phyloP scores from a whole-genome alignment of 1,140 invertebrate genomes.

The Zaprionus camerounensis region DNA sequence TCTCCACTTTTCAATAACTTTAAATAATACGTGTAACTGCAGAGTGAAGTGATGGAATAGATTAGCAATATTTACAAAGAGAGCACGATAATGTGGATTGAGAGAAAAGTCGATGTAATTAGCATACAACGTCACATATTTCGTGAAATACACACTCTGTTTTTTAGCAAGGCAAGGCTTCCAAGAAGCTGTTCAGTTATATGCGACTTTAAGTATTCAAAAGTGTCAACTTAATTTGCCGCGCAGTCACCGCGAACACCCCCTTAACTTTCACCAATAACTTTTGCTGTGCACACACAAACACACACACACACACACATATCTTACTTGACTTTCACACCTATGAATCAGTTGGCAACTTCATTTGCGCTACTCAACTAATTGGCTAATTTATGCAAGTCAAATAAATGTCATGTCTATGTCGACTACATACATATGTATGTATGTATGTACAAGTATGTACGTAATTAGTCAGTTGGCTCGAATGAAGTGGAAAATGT shows the following conservation, averaged over 20 bases:
- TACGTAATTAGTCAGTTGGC: conserved; percentile 63
- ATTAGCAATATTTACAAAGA: too few species aligned
- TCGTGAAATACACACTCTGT: too few species aligned
- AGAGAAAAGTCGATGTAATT: too few species aligned
- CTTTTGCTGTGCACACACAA: conserved; percentile 23
- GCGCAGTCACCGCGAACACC: neutral
- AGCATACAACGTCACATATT: too few species aligned
- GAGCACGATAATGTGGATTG: too few species aligned
- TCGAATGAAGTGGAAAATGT: conserved; percentile 43
- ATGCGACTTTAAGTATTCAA: conserved; percentile 6
- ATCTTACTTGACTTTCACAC: conserved; percentile 17
- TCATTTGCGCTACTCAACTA: conserved; percentile 71
- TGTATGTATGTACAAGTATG: neutral
- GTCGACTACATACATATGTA: conserved; percentile 26
- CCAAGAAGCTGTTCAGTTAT: neutral
- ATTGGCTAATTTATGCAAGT: conserved; percentile 79
- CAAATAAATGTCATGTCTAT: conserved; percentile 80
- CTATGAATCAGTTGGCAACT: conserved; percentile 49
- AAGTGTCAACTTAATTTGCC: conserved; percentile 13
- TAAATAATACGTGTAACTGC: too few species aligned
- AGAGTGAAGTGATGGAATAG: too few species aligned
- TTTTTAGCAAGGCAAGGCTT: too few species aligned
- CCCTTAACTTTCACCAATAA: neutral
- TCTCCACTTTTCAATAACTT: too few species aligned
- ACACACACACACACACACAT: neutral